phyloP scores from a whole-genome alignment of 2,113 vertebrate species.

The Passer domesticus region DNA sequence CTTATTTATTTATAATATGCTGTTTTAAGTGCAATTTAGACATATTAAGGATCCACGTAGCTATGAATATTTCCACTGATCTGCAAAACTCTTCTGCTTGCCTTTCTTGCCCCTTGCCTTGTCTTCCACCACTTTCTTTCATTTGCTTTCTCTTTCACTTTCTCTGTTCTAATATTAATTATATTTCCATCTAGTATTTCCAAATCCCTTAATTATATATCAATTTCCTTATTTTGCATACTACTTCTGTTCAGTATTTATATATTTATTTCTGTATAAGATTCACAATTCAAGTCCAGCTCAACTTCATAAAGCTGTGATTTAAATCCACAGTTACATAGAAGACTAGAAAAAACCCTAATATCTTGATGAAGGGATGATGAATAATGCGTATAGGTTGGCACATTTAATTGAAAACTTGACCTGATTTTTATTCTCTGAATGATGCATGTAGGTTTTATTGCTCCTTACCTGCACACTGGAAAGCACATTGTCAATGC shows the following conservation, averaged over 20 bases:
- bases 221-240: neutral
- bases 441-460: neutral
- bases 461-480: neutral
- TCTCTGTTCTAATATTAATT: neutral
- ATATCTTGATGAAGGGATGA: neutral
- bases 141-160: conserved; percentile 3
- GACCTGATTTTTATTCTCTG: neutral
- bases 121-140: neutral
- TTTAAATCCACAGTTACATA: neutral
- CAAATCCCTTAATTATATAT: neutral
- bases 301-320: neutral
- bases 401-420: neutral
- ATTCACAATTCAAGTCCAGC: neutral
- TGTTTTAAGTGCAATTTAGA: neutral
- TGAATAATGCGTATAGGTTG: neutral
- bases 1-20: neutral
- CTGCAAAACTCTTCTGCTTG: neutral
- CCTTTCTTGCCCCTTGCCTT: neutral
- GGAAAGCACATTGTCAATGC: neutral
- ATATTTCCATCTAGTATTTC: neutral
- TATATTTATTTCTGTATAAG: neutral
- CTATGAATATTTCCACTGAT: neutral
- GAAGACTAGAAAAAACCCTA: neutral
- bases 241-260: neutral
- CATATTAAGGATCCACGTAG: neutral